Percentiles rank a stretch among this genome's conserved stretches.
phyloP scores from a whole-genome alignment of 2,888 invertebrate species.

The Pocota personata region DNA sequence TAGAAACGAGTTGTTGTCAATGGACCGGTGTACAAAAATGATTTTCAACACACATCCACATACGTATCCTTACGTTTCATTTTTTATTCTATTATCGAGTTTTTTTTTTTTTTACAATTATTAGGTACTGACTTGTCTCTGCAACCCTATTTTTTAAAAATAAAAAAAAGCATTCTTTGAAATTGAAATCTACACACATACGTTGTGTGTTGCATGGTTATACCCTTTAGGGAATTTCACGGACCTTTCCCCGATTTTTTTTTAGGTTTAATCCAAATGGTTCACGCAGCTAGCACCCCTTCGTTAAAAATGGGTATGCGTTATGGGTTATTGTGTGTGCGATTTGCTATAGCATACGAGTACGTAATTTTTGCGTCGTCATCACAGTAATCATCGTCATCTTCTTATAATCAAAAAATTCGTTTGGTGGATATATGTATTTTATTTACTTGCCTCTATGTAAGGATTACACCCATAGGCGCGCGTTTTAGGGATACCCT shows the following conservation, averaged over 20 bases:
- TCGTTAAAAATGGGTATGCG: constrained; percentile 71
- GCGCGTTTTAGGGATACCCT: constrained; percentile 50
- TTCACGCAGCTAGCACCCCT: constrained; percentile 73
- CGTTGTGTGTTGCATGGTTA: constrained; percentile 6
- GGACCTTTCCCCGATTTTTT: constrained; percentile 63
- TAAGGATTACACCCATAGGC: constrained; percentile 60
- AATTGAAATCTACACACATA: constrained; percentile 25
- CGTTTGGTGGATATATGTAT: constrained; percentile 27
- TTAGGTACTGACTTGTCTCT: constrained; percentile 63
- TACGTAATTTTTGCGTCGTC: constrained; percentile 72
- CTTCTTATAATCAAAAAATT: constrained; percentile 56
- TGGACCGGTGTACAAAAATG: constrained; percentile 61
- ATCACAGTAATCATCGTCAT: constrained; percentile 67
- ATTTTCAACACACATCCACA: constrained; percentile 40
- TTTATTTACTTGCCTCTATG: constrained; percentile 44
- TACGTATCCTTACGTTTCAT: not conserved
- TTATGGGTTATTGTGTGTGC: constrained; percentile 23
- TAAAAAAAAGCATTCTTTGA: constrained; percentile 63
- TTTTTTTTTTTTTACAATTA: constrained; percentile 48
- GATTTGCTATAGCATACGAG: constrained; percentile 47
- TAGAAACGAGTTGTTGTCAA: constrained; percentile 73
- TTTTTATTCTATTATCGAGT: not conserved
- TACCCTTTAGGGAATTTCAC: constrained; percentile 69
- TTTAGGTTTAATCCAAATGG: constrained; percentile 61
- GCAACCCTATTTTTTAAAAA: constrained; percentile 59